phyloP scores from a whole-genome alignment of 2,113 vertebrate species.

The Nannobrachium achirus region DNA sequence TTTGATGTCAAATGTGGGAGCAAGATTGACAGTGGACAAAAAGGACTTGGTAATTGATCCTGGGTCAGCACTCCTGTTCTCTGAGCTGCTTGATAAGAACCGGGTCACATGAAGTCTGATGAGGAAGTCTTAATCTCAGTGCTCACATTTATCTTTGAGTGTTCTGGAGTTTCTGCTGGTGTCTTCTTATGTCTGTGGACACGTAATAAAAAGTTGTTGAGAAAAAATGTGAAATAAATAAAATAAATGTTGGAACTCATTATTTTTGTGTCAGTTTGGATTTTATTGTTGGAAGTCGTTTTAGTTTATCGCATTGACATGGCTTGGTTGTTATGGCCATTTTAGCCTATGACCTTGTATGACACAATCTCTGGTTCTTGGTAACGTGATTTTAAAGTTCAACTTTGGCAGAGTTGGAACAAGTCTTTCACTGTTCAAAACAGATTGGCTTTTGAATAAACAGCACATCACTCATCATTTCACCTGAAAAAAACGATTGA shows the following conservation, averaged over 20 bases:
- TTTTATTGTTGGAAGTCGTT: not conserved
- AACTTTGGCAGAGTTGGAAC: too few relatives aligned
- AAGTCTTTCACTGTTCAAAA: too few relatives aligned
- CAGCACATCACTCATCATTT: too few relatives aligned
- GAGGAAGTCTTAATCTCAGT: conserved; percentile 74
- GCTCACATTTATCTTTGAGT: conserved; percentile 78
- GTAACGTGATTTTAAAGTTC: too few relatives aligned
- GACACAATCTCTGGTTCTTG: too few relatives aligned
- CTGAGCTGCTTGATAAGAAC: conserved; percentile 40
- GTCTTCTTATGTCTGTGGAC: conserved; percentile 83
- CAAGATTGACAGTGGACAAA: conserved; percentile 4
- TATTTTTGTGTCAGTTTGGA: conserved; percentile 12
- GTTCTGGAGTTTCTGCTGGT: conserved; percentile 72
- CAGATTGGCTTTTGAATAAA: too few relatives aligned
- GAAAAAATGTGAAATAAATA: conserved; percentile 71
- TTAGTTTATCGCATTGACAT: too few relatives aligned
- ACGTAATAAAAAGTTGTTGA: conserved; percentile 82
- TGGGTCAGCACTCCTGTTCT: conserved; percentile 41
- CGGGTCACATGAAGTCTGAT: conserved; percentile 42
- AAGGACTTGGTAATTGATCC: conserved; percentile 13
- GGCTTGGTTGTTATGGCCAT: not conserved
- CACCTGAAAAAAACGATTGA: too few relatives aligned
- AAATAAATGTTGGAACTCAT: conserved; percentile 87
- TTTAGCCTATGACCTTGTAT: too few relatives aligned
- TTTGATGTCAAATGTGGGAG: conserved; percentile 28